Conservation (phyloP, 2,888 invertebrate genomes). For the Stomorhina lunata region DNA sequence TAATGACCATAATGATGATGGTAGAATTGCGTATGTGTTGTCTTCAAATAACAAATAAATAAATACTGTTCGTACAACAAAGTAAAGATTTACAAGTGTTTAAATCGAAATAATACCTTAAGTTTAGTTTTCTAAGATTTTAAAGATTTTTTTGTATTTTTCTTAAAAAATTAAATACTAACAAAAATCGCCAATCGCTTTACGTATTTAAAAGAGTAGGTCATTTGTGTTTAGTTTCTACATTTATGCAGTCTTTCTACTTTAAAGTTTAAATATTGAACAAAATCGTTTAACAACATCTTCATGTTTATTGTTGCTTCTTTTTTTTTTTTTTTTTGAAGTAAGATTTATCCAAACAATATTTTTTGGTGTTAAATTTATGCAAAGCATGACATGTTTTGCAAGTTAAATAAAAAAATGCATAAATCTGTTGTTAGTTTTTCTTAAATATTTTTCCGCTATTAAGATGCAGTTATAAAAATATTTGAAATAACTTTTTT, state of each 20-base stretch:
- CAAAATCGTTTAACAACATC: slow-evolving; percentile 41
- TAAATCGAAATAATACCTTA: neutral
- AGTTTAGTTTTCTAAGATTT: too few species aligned
- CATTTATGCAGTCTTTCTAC: neutral
- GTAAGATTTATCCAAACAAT: slow-evolving; percentile 29
- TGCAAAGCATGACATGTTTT: slow-evolving; percentile 63
- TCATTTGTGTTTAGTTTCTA: slow-evolving; percentile 32
- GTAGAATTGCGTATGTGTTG: slow-evolving; percentile 45
- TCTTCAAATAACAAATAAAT: neutral
- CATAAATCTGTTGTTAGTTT: slow-evolving; percentile 56
- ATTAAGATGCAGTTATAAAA: neutral
- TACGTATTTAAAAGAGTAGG: slow-evolving; percentile 52
- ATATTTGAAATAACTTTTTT: neutral
- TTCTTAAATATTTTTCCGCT: neutral
- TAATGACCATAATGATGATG: neutral
- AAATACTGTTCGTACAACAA: slow-evolving; percentile 17
- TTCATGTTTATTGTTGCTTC: slow-evolving; percentile 48
- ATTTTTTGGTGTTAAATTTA: slow-evolving; percentile 61
- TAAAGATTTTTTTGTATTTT: neutral
- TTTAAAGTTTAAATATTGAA: neutral
- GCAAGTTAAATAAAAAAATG: slow-evolving; percentile 55
- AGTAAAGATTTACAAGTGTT: neutral
- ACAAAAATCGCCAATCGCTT: neutral
- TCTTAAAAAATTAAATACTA: slow-evolving; percentile 11
- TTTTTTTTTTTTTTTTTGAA: slow-evolving; percentile 13